Evolutionary conservation across 2,797 vertebrate species (phyloP), one percentile per base, ranked within the genome.

Genomic region (Meda fulgida): DNA sequence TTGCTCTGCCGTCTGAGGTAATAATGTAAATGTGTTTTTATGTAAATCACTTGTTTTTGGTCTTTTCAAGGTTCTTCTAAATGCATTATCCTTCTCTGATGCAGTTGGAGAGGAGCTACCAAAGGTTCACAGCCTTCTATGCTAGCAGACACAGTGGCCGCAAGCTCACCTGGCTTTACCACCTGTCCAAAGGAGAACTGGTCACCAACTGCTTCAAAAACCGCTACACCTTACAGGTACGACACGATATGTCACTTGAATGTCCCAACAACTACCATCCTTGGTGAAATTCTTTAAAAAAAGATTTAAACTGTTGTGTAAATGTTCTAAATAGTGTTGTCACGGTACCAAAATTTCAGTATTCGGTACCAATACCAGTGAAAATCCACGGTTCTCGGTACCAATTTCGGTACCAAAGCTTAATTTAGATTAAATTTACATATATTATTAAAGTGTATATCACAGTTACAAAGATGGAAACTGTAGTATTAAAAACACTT

Each of bases 1-100:
- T 99, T 40, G 98, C 98, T 88, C 91, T 99, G 90, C 98, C 98
- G 0, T 98, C 98, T 0, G 98, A 99, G 98, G 98, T 99, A 90
- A 94, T 90, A 60, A n/a, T 13, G 23, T 16, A n/a, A 29, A 10
- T 21, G 19, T 13, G 29, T 21, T 36, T 48, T 10, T 0, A 9
- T 77, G 73, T 0, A 58, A 77, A n/a, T 38, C 13, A n/a, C 13
- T 38, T n/a, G 21, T 3, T 76, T 3, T 55, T 36, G 72, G 48
- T 8, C 1, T 36, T 58, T 76, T 23, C 48, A 18, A 5, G 21
- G 21, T 9, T 58, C 36, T 55, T 13, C 29, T 78, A 21, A 63
- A 63, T 46, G 40, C 1, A 16, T 48, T 21, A 9, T 80, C 26
- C 26, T 5, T 71, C 14, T 70, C 19, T 7, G 48, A 34, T 16